Evolutionary conservation across 2,888 invertebrate genomes (phyloP), one percentile per base, ranked within the genome.

Genomic region (Parochlus steinenii): DNA sequence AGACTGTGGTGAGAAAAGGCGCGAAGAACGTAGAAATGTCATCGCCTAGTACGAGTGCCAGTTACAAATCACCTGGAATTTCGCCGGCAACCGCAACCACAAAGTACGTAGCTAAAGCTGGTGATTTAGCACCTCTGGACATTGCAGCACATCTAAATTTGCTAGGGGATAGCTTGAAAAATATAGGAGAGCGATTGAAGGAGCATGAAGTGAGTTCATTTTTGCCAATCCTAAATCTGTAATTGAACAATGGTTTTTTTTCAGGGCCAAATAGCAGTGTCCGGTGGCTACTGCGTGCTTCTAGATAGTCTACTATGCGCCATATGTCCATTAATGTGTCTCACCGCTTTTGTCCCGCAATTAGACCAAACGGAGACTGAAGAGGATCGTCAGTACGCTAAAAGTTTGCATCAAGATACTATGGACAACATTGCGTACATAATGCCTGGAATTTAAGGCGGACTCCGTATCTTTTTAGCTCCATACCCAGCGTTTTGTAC

Each of bases 371-470:
- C 25, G 6, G 20, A 25, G 3, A 14, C 26, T 14, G 28, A 17
- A 14, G 5, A 14, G n/a, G 50, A 56, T 24, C 56, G 56, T 15
- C 55, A 56, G 6, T 45, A 51, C 30, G 56, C 66, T n/a, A 52
- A 46, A 37, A 64, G 65, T 25, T 66, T 65, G 24, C 47, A 70
- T 36, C 61, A 61, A 11, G 63, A 75, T 47, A 86, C 85, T 22
- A 67, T 93, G 36, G 90, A 93, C 58, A 90, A 92, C 56, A 86
- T 92, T 43, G 92, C 92, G 0, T 93, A 92, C 52, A 81, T 93
- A 46, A 93, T 89, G 87, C 82, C 81, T 3, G 80, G 81, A 30
- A 57, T 79, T 15, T 78, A 63, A 58, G 42, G 28, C 37, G 25
- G 5, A 7, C 12, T 35, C 24, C 24, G 12, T 17, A 23, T n/a